Evolutionary conservation across 2,797 vertebrate species (phyloP).

Genomic region (Cephalopachus bancanus): DNA sequence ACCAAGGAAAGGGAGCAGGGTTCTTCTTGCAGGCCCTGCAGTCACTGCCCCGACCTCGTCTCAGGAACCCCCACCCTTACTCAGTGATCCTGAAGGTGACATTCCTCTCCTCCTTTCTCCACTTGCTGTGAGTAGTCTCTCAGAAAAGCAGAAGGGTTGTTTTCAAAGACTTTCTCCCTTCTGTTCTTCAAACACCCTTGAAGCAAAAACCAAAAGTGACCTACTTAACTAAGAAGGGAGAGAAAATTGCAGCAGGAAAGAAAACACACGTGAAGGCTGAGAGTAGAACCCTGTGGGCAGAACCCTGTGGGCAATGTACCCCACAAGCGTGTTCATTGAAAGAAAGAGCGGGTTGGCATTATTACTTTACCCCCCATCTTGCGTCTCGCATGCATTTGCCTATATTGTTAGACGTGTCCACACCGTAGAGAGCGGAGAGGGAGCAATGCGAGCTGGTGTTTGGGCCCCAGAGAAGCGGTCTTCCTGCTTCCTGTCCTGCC

Average conservation of each 20-base stretch:
- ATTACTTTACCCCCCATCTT: not conserved
- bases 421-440: not conserved
- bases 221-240: not conserved
- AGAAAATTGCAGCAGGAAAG: not conserved
- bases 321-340: not conserved
- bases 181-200: not conserved
- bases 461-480: not conserved
- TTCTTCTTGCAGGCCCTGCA: not conserved
- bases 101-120: not conserved
- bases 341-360: not conserved
- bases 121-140: not conserved
- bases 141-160: not conserved
- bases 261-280: not conserved
- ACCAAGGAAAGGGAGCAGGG: not conserved
- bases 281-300: not conserved
- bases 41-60: not conserved
- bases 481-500: not conserved
- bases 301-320: not conserved
- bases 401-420: not conserved
- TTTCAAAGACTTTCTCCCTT: slow-evolving; percentile 38
- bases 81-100: not conserved
- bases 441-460: not conserved
- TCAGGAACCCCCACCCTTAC: not conserved
- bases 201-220: not conserved
- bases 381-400: not conserved